Base-by-base conservation (phyloP, 2,888 invertebrate species). In the Perizoma flavofasciatum region DNA sequence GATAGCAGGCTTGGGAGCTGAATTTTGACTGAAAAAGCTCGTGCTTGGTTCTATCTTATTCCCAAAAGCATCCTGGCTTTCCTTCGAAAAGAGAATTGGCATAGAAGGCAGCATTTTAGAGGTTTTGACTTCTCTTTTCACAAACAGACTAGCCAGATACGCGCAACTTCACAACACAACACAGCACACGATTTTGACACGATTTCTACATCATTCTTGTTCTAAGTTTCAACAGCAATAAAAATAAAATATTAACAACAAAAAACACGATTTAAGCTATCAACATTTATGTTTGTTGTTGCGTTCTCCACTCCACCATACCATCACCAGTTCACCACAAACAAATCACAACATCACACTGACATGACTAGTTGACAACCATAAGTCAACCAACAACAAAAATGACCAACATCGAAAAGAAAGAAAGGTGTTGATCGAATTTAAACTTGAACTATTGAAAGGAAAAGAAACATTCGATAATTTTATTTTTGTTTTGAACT, bases 51-150 rank as follows among this genome's bases (percentile, higher is more conserved):
- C 82, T 71, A 90, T 85, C 78, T 85, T 90, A 72, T 89, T 89
- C n/a, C 87, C 89, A 68, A 89, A 92, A 57, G 86, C 90, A 88
- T 92, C 92, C 74, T 88, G 90, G 72, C 92, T 92, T 55, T 92
- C 92, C 68, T 88, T 86, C 40, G 86, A 78, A 69, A 89, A 90
- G 73, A 92, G 75, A 65, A 91, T 77, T 59, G 92, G 92, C 92
- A 92, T 92, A 75, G 92, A 92, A 81, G 92, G 92, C 83, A 92
- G 82, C 92, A 92, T 92, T 77, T 86, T 83, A 81, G 78, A 74
- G 77, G 77, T 79, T 66, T 77, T 67, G 60, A 44, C 51, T 60
- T 50, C 47, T 58, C 51, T 55, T 62, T 37, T 44, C 35, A 34
- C 50, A 34, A 53, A 47, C 50, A 39, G 22, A 35, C 46, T 47